These are phyloP conservation scores for Candoia aspera DNA, from an alignment of 2,113 vertebrate species.

Conservation along the genomic window DNA sequence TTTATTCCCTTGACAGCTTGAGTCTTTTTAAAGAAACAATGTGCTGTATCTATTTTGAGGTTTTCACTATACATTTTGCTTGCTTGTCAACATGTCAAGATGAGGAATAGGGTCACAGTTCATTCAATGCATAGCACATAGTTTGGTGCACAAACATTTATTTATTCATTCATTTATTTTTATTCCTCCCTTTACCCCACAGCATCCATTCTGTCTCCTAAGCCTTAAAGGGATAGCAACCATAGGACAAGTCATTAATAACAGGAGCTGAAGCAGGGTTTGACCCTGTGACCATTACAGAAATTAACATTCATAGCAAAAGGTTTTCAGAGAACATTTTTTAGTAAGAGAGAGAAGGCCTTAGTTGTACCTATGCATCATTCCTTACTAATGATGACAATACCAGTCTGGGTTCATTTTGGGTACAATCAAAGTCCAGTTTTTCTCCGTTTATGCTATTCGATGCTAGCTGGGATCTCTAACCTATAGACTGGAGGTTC, in stretches of 20 bases:
- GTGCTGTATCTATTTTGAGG: background rate
- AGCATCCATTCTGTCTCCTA: background rate
- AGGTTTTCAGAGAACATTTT: background rate
- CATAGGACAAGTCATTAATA: background rate
- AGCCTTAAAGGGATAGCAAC: background rate
- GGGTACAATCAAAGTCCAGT: background rate
- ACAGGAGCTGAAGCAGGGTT: background rate
- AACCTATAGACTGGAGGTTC: background rate
- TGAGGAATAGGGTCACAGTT: background rate
- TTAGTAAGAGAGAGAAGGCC: background rate
- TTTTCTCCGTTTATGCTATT: background rate
- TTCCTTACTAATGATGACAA: background rate
- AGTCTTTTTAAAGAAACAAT: background rate
- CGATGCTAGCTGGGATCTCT: background rate
- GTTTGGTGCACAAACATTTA: background rate
- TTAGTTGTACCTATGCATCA: background rate
- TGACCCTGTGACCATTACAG: background rate
- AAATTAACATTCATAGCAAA: background rate
- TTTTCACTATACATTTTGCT: background rate
- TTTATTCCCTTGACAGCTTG: background rate
- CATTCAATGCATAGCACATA: background rate
- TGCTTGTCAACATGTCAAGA: background rate
- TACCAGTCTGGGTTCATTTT: background rate
- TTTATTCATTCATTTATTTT: background rate
- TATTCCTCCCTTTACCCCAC: background rate